phyloP scores from a whole-genome alignment of 2,888 invertebrate species.

The Hydrotaea cyrtoneurina region DNA sequence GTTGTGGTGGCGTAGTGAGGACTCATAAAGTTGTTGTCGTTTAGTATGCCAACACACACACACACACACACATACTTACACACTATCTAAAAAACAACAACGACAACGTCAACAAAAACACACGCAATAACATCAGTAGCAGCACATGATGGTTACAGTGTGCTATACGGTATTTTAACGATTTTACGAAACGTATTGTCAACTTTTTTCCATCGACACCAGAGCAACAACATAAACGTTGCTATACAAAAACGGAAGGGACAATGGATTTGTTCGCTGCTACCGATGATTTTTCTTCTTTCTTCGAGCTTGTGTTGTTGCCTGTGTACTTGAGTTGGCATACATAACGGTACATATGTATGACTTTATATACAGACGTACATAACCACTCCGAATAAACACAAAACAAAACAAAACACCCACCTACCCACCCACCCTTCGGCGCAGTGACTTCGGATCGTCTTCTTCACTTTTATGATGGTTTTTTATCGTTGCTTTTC shows the following conservation, averaged over 20 bases:
- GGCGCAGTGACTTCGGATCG: not conserved
- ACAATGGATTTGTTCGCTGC: constrained; percentile 32
- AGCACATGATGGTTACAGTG: constrained; percentile 50
- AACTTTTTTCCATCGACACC: constrained; percentile 50
- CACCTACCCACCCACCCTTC: constrained; percentile 30
- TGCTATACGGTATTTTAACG: constrained; percentile 64
- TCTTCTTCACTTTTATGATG: constrained; percentile 17
- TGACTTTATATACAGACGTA: not conserved
- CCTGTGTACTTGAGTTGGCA: constrained; percentile 35
- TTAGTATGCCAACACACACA: constrained; percentile 43
- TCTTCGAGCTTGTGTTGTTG: constrained; percentile 30
- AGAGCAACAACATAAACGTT: constrained; percentile 47
- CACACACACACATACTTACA: constrained; percentile 3
- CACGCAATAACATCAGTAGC: not conserved
- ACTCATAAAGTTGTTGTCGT: constrained; percentile 33
- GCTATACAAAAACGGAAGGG: constrained; percentile 40
- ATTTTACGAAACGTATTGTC: constrained; percentile 67
- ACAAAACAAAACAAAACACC: too few relatives aligned
- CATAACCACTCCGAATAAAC: not conserved
- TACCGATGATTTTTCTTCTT: constrained; percentile 39
- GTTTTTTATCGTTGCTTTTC: not conserved
- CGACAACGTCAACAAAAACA: not conserved
- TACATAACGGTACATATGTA: not conserved
- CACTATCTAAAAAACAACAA: not conserved
- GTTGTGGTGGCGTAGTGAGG: constrained; percentile 21